Evolutionary conservation across 2,113 vertebrate species (phyloP).

Genomic region (Chaetops frenatus): DNA sequence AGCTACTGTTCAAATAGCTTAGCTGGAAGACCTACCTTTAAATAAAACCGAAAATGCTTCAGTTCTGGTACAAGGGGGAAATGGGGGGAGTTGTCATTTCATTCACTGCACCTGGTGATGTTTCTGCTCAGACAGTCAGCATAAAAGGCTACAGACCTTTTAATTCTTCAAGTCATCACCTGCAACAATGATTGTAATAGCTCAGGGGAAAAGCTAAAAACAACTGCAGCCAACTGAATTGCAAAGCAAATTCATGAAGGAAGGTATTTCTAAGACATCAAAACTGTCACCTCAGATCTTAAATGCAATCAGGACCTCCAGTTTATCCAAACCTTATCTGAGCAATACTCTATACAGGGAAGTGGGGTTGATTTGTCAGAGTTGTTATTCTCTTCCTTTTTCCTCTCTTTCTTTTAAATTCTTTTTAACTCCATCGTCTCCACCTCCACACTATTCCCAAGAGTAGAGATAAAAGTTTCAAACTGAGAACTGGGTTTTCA

Average conservation of each 20-base stretch:
- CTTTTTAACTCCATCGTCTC: background rate
- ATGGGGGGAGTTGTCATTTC: background rate
- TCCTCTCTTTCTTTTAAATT: background rate
- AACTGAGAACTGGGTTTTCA: background rate
- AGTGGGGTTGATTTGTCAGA: background rate
- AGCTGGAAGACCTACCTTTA: background rate
- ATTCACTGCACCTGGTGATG: background rate
- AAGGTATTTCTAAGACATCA: background rate
- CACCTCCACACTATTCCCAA: background rate
- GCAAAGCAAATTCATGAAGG: slow-evolving; percentile 4
- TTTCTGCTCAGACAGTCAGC: background rate
- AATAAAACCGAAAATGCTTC: background rate
- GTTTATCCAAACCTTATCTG: background rate
- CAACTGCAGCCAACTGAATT: background rate
- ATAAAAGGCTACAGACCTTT: background rate
- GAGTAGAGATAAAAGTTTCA: background rate
- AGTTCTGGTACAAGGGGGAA: background rate
- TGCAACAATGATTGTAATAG: background rate
- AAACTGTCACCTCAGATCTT: background rate
- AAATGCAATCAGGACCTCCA: background rate
- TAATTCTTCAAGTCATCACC: background rate
- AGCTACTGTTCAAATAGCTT: background rate
- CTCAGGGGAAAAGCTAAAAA: background rate
- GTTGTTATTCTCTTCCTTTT: background rate
- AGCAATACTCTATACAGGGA: background rate